Base-by-base conservation (phyloP, 2,888 invertebrate species). In the Synanthedon formicaeformis region DNA sequence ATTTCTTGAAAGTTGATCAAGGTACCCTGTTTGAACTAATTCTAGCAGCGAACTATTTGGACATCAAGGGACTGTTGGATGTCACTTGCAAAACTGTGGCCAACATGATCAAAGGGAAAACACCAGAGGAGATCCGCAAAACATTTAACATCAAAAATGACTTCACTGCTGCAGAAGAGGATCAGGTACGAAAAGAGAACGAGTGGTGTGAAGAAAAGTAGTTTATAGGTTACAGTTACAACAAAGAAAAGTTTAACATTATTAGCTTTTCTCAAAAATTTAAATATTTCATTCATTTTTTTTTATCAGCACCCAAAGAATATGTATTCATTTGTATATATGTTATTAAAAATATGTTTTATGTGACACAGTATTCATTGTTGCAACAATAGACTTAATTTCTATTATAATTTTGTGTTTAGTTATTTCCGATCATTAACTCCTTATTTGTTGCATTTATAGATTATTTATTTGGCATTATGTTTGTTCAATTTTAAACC, bases 41-140 rank as follows among this genome's bases (percentile, higher is more conserved):
- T 67, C 85, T 99, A 88, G 98, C 98, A 51, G 98, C 98, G 8
- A 98, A 99, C 81, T 99, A 98, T 76, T 88, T 99, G 68, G 98
- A 98, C 71, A 98, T 98, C 60, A 95, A 96, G 75, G 96, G 98
- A 1, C 88, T 99, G 55, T 82, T 99, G 66, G 98, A 99, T 83
- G 98, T 99, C 0, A 97, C 98, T 0, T 99, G 99, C 86, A 99
- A 99, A 85, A 97, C 97, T 0, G 97, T 98, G 51, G 98, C 98
- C 5, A 98, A 98, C 75, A 98, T 98, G 98, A 98, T 98, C 66
- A 98, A 98, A 78, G 97, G 97, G 12, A 98, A 98, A 74, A 96
- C 97, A n/a, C 97, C 97, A 0, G 97, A 98, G 69, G 98, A 98
- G 76, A 98, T 98, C 58, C 92, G 98, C 10, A 97, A 97, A 76